Conservation (phyloP, 2,113 vertebrate genomes). For the Lepisosteus oculatus region DNA sequence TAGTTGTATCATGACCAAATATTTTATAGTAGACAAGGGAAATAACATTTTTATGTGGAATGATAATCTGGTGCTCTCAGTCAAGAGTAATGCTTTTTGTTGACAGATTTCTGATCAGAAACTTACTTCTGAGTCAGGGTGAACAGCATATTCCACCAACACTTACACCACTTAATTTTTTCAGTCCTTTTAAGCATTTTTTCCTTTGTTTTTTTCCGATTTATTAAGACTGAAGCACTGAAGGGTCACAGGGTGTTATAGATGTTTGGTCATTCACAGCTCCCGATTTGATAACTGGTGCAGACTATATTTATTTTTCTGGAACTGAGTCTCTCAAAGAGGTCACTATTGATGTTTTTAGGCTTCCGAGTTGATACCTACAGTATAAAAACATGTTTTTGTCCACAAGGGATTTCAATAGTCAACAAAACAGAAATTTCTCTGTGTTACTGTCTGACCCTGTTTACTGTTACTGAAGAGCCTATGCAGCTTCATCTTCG, state of each 20-base stretch:
- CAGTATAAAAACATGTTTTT: conserved; percentile 18
- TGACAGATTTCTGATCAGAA: conserved; percentile 45
- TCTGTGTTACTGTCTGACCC: neutral
- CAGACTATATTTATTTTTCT: conserved; percentile 13
- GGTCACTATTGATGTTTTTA: conserved; percentile 25
- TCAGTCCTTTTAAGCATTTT: conserved; percentile 39
- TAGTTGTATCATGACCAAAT: no score
- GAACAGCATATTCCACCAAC: conserved; percentile 12
- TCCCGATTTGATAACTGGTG: conserved; percentile 45
- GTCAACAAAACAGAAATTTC: conserved; percentile 12
- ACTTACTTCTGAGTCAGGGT: neutral
- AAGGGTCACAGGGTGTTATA: conserved; percentile 50
- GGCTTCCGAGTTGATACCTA: conserved; percentile 22
- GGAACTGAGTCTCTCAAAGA: conserved; percentile 14
- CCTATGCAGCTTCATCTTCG: neutral
- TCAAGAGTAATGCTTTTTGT: conserved; percentile 57
- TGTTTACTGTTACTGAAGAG: neutral
- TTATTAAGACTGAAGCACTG: conserved; percentile 35
- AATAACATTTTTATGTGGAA: no score
- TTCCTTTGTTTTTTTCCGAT: conserved; percentile 27
- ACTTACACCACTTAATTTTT: conserved; percentile 39
- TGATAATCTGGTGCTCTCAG: conserved; percentile 40
- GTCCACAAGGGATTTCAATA: conserved; percentile 12
- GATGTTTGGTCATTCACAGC: conserved; percentile 50
- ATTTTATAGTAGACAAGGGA: no score